phyloP scores from a whole-genome alignment of 2,888 invertebrate species.

The Hyposoter dolosus region DNA sequence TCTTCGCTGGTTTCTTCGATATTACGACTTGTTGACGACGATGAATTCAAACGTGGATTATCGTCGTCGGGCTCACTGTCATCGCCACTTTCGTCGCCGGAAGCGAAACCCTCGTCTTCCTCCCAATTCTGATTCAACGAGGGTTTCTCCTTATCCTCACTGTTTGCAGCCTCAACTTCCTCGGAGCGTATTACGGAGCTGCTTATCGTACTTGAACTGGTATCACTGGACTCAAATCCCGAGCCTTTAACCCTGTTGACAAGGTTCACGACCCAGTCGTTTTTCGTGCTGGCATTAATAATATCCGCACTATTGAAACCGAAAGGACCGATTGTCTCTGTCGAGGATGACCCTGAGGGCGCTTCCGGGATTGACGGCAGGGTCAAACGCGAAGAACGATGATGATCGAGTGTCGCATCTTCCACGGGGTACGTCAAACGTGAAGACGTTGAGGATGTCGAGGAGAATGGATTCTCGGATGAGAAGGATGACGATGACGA shows the following conservation, averaged over 20 bases:
- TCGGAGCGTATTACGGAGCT: conserved; percentile 44
- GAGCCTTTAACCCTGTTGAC: conserved; percentile 43
- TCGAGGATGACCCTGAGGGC: conserved; percentile 46
- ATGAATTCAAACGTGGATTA: conserved; percentile 55
- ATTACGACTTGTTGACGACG: conserved; percentile 51
- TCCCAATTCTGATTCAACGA: conserved; percentile 32
- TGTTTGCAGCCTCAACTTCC: conserved; percentile 28
- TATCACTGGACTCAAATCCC: conserved; percentile 29
- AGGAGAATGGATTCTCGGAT: conserved; percentile 53
- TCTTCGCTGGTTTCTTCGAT: conserved; percentile 49
- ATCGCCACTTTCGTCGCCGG: conserved; percentile 70
- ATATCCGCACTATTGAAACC: conserved; percentile 26
- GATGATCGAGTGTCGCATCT: conserved; percentile 34
- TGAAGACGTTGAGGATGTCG: conserved; percentile 31
- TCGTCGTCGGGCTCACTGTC: conserved; percentile 70
- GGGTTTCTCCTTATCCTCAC: conserved; percentile 37
- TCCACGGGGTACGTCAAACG: conserved; percentile 33
- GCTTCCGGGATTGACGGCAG: conserved; percentile 35
- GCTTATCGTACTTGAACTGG: conserved; percentile 52
- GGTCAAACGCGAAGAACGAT: conserved; percentile 32
- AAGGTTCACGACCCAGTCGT: conserved; percentile 25
- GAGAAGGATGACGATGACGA: conserved; percentile 59
- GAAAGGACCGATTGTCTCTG: conserved; percentile 47
- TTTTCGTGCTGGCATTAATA: conserved; percentile 40
- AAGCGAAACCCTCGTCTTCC: conserved; percentile 68